Evolutionary conservation across 2,797 vertebrate genomes (phyloP), one percentile per base, ranked within the genome.

Genomic region (Parauchenoglanis ngamensis): DNA sequence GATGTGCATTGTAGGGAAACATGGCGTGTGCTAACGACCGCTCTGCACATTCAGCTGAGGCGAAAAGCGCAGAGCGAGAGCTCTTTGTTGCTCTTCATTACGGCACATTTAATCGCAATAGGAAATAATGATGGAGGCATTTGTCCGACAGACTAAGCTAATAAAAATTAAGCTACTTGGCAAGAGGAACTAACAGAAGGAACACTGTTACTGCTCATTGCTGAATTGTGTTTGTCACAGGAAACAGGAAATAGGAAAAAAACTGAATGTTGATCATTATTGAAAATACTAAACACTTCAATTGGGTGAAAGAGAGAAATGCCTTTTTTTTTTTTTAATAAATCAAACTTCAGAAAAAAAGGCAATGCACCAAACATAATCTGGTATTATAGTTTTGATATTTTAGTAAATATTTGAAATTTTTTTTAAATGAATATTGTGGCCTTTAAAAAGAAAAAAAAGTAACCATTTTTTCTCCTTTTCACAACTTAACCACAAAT

Each of bases 1-100:
- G 86, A 90, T 87, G n/a, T 88, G 90, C 86, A 91, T 54, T 88
- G 90, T 87, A 85, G 87, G 85, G 86, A 90, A 89, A 89, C 73
- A 86, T 85, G 72, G 84, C 83, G 70, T 89, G 91, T 68, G 85
- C 89, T 77, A 90, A 91, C 88, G 83, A 89, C 68, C 59, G 65
- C 80, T 88, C 83, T 85, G 72, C 85, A 85, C 86, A 89, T 89
- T 87, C 57, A 87, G 78, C 78, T 40, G 25, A 70, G 10, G 31
- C 52, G 40, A 0, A 83, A 85, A 83, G 83, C 3, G 13, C 67
- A 23, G 78, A 84, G 31, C n/a, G 5, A 54, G 79, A 49, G 72
- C 57, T 84, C 85, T 75, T 84, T 89, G 89, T 61, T 46, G 54
- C 67, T 46, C 86, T 89, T 89, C 86, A 91, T 91, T 87, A 87